A percentile compares a stretch with the other conserved stretches of the same genome.
These are phyloP conservation scores for Glyphotaelius pellucidus DNA, from an alignment of 2,888 invertebrate species.

Conservation along the genomic window DNA sequence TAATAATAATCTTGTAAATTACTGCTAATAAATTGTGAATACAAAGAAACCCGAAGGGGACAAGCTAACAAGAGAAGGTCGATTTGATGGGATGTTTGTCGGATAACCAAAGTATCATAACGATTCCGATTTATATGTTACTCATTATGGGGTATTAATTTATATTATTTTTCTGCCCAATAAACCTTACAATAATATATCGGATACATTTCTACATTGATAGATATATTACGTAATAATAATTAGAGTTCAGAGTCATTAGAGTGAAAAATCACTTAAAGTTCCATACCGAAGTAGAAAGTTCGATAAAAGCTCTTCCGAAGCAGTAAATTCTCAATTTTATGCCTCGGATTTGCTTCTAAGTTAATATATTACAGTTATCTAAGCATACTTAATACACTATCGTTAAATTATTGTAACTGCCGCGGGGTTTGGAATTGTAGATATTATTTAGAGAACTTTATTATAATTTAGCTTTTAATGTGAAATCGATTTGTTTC, in stretches of 20 bases:
- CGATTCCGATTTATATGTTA: neutral
- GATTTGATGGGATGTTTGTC: neutral
- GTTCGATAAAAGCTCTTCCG: constrained; percentile 24
- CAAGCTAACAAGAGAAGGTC: neutral
- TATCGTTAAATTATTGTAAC: constrained; percentile 27
- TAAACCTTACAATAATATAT: neutral
- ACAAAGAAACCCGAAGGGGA: neutral
- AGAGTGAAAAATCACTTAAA: constrained; percentile 26
- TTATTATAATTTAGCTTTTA: constrained; percentile 48
- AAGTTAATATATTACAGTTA: constrained; percentile 44
- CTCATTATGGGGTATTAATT: neutral
- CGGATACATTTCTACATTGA: neutral
- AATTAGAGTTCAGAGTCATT: neutral
- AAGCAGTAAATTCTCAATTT: constrained; percentile 33
- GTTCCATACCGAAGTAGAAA: constrained; percentile 5
- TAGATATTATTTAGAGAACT: constrained; percentile 10
- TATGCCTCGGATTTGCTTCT: constrained; percentile 36
- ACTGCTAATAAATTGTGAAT: neutral
- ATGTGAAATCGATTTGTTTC: constrained; percentile 47
- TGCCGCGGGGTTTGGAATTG: constrained; percentile 19
- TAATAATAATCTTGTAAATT: neutral
- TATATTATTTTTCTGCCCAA: neutral
- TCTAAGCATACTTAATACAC: constrained; percentile 34
- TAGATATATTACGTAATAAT: neutral
- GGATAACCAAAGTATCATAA: neutral